Base-by-base conservation (phyloP, 2,888 invertebrate genomes). In the Odontocolon sp. region DNA sequence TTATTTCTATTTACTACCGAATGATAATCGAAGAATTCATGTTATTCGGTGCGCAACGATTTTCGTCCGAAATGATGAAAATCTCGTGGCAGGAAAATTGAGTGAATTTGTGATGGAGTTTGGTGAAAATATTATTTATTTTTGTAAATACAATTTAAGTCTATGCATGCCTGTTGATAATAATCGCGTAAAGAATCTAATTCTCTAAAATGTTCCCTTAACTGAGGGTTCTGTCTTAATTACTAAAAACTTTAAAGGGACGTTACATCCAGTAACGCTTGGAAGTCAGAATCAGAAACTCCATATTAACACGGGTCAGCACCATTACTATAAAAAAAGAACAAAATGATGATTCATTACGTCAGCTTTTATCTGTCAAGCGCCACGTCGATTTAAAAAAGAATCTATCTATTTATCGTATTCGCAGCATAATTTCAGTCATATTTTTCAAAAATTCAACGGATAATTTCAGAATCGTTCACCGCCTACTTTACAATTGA, bases 111-210 rank as follows among this genome's bases (percentile, higher is more conserved):
- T 42, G 36, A 28, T 21, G 45, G 21, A 28, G 57, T 77, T 81
- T 80, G 83, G 83, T 84, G 82, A 83, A 84, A 84, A 83, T 82
- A 84, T 84, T 80, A 81, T 82, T 82, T 81, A 76, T 79, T 81
- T 28, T 77, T 78, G 67, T 78, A 81, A 59, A 79, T 83, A 82
- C 80, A 82, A 67, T 79, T 77, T 83, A 81, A 83, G 80, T 76
- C 79, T 80, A 82, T 79, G 80, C 77, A 82, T 78, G 69, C 74
- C 77, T 80, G 80, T 80, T 75, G 79, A 70, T 80, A 80, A 77
- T 81, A 78, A 79, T 77, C 77, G 77, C 78, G 81, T 77, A 59
- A 73, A 69, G 59, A 66, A 76, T 66, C 72, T 79, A 80, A 80
- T 78, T 81, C 71, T 63, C 79, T 78, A 77, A 68, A 63, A 33